Evolutionary conservation across 2,888 invertebrate species (phyloP), one percentile per base, ranked within the genome.

Genomic region (Cancer borealis): DNA sequence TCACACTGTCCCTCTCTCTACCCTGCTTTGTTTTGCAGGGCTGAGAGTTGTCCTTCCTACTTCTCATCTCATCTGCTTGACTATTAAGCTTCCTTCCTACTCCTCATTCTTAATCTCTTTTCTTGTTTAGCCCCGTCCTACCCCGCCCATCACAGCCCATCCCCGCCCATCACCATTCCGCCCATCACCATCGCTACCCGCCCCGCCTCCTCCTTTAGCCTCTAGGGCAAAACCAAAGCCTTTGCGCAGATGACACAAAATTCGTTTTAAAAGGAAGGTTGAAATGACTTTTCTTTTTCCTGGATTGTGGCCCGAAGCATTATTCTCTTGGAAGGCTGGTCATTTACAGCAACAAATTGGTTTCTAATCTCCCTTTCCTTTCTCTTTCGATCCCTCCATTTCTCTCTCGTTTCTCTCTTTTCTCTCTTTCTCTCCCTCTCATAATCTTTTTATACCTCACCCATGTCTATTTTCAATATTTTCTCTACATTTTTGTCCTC

Each of bases 301-400:
- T 79, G 79, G 79, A 30, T 30, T 79, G 79, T 26, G 30, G 79
- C 30, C 79, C 79, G 30, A 79, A 30, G 12, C 79, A 79, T 79
- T 79, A 79, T 79, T 79, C 79, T 79, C 79, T 30, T 30, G 12
- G 79, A 79, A 26, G 79, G 30, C 79, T 30, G 79, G 79, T 79
- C 79, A 79, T 79, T 79, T 30, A 79, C 79, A 30, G 79, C 79
- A 21, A 79, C 79, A 79, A 79, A 79, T 79, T 79, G 79, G 26
- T 79, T 79, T 79, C 30, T 79, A 21, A 79, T 79, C 79, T 79
- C 79, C 30, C 79, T 26, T 73, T 73, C 73, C 73, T 21, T 73
- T 79, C 79, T 79, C 79, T 79, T 30, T 79, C 30, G 3, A 17
- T 79, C 79, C 21, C 30, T 79, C 26, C 21, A 17, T 79, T 21